phyloP scores from a whole-genome alignment of 2,888 invertebrate genomes.

The Diadegma fenestrale region DNA sequence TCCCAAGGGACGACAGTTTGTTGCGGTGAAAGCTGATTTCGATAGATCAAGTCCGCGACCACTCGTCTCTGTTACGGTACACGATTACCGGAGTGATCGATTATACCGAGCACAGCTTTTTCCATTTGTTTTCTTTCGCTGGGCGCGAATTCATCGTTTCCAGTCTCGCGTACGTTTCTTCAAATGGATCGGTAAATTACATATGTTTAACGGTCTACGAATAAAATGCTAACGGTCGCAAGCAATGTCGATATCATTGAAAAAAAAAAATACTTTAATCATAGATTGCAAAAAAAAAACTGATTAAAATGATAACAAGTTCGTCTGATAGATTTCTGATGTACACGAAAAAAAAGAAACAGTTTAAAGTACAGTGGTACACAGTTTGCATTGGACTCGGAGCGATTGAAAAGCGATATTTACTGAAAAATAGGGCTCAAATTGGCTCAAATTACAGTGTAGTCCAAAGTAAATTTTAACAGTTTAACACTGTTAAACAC shows the following conservation, averaged over 20 bases:
- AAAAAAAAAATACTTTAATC: background rate
- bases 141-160: slow-evolving; percentile 35
- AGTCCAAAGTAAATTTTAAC: too few relatives aligned
- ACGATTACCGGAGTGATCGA: slow-evolving; percentile 56
- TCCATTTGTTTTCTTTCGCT: slow-evolving; percentile 14
- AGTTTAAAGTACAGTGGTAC: too few relatives aligned
- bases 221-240: slow-evolving; percentile 31
- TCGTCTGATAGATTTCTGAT: background rate
- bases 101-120: slow-evolving; percentile 32
- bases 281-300: background rate
- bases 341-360: too few relatives aligned
- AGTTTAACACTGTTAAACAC: too few relatives aligned
- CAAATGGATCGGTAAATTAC: slow-evolving; percentile 41
- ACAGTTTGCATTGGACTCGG: too few relatives aligned
- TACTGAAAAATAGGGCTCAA: too few relatives aligned
- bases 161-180: slow-evolving; percentile 5
- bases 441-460: too few relatives aligned
- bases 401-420: too few relatives aligned
- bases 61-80: slow-evolving; percentile 58
- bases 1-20: slow-evolving; percentile 64
- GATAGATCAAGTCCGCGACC: slow-evolving; percentile 59
- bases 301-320: background rate
- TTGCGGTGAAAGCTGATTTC: slow-evolving; percentile 65
- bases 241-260: slow-evolving; percentile 1
- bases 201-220: slow-evolving; percentile 6